A percentile compares a stretch with the other conserved stretches of the same genome.
These are phyloP conservation scores for Subanguina moxae DNA, from an alignment of 1,140 invertebrate species.

Conservation along the genomic window DNA sequence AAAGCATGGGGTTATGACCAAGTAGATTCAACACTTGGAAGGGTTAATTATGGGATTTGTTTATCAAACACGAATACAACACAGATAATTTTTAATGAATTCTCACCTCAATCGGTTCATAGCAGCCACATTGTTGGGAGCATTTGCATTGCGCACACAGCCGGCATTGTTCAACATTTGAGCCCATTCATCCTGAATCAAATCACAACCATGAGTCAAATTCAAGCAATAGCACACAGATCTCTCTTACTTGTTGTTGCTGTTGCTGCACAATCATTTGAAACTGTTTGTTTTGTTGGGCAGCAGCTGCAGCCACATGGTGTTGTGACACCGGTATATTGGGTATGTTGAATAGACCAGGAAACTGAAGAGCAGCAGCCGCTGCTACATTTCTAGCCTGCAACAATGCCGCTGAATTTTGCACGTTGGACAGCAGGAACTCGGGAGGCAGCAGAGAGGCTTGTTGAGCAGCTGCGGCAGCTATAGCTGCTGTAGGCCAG, in stretches of 20 bases:
- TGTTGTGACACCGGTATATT: not conserved
- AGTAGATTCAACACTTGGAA: too few species aligned
- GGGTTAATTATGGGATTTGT: too few species aligned
- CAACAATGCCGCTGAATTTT: constrained; percentile 8
- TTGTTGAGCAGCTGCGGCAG: constrained; percentile 14
- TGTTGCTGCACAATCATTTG: constrained; percentile 17
- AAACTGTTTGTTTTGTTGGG: constrained; percentile 16
- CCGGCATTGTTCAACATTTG: constrained; percentile 3
- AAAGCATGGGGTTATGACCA: too few species aligned
- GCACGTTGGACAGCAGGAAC: constrained; percentile 11
- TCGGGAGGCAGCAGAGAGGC: constrained; percentile 14
- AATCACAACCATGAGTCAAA: too few species aligned
- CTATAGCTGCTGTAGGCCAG: constrained; percentile 17
- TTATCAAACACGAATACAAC: not conserved
- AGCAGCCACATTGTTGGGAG: not conserved
- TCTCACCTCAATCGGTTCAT: not conserved
- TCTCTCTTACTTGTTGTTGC: constrained; percentile 20
- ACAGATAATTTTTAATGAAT: not conserved
- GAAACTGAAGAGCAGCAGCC: constrained; percentile 14
- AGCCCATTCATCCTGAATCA: constrained; percentile 9
- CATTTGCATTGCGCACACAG: not conserved
- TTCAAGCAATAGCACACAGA: not conserved
- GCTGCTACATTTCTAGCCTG: constrained; percentile 12
- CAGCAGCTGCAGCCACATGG: constrained; percentile 11
- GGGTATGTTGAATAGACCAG: constrained; percentile 9